Base-by-base conservation (phyloP, 2,113 vertebrate genomes). In the Casuarius casuarius region DNA sequence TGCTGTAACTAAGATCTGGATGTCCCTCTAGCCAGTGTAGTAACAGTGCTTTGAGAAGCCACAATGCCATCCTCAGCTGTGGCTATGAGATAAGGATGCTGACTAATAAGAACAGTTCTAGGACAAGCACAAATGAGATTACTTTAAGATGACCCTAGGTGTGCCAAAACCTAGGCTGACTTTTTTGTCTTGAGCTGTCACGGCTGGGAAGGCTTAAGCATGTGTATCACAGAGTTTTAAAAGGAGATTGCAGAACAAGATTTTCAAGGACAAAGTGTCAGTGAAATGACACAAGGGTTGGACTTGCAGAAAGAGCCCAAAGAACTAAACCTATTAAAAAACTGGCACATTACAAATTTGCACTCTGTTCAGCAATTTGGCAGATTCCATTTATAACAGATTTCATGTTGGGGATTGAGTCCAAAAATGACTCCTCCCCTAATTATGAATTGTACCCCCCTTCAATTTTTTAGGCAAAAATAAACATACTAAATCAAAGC, bases 341-440 rank as follows among this genome's bases (percentile, higher is more conserved):
- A 95, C 92, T 98, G 97, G 97, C 97, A 97, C 96, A 71, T 96
- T 95, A 93, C 76, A 86, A 48, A 97, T 95, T 95, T 97, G 23
- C 61, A 79, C 89, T 97, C 94, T 92, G 90, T 96, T 97, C 90
- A 96, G 95, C 92, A 96, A 97, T 98, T 98, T 98, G 98, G 98
- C 98, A 98, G 96, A 94, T 96, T 71, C 58, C 40, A 82, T 94
- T 98, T 95, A 95, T 93, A 97, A 98, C 98, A 98, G 98, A 98
- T 98, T 98, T 98, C 83, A 48, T 92, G 83, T 67, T 95, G 93
- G 42, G 95, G 81, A 98, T 8, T 74, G 88, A 90, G 84, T 98
- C 97, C 98, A 98, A 98, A 97, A 97, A 42, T 0, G 7, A 91
- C 97, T 97, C 96, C 97, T 97, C 98, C 97, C 96, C 95, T 97